Percentiles rank a stretch among this genome's conserved stretches.
These are phyloP conservation scores for Paedocypris sp. DNA, from an alignment of 2,113 vertebrate species.

Conservation along the genomic window DNA sequence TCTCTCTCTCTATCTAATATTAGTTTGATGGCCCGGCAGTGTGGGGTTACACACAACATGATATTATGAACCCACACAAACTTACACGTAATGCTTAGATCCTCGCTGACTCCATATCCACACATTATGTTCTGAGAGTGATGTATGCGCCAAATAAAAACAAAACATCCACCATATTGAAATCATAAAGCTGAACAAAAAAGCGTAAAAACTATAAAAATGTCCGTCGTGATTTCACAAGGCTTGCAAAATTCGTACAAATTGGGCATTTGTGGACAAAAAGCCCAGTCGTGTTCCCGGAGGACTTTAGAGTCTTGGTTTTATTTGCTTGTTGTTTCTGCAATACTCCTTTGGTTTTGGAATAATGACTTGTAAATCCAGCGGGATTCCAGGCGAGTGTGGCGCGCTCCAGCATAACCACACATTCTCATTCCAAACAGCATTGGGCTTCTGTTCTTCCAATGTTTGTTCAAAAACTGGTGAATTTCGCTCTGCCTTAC, in stretches of 20 bases:
- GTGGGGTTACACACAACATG: too few relatives aligned
- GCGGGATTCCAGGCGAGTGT: slow-evolving; percentile 9
- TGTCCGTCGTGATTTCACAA: too few relatives aligned
- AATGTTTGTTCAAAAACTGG: slow-evolving; percentile 28
- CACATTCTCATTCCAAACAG: background rate
- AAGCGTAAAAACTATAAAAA: background rate
- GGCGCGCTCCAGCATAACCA: slow-evolving; percentile 19
- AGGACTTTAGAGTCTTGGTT: background rate
- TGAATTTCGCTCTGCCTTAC: slow-evolving; percentile 4
- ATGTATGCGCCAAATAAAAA: too few relatives aligned
- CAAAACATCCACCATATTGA: too few relatives aligned
- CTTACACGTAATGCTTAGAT: too few relatives aligned
- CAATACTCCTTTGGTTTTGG: background rate
- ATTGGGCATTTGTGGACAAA: background rate
- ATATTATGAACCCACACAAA: too few relatives aligned
- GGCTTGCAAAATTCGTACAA: too few relatives aligned
- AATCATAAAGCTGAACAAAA: too few relatives aligned
- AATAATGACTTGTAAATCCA: slow-evolving; percentile 17
- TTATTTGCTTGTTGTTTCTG: background rate
- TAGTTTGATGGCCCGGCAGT: too few relatives aligned
- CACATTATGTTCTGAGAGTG: too few relatives aligned
- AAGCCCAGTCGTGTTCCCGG: background rate
- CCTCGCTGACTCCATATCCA: too few relatives aligned
- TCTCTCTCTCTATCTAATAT: too few relatives aligned
- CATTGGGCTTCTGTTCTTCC: slow-evolving; percentile 6